Conservation (phyloP, 2,888 invertebrate genomes). For the Sympetrum striolatum region DNA sequence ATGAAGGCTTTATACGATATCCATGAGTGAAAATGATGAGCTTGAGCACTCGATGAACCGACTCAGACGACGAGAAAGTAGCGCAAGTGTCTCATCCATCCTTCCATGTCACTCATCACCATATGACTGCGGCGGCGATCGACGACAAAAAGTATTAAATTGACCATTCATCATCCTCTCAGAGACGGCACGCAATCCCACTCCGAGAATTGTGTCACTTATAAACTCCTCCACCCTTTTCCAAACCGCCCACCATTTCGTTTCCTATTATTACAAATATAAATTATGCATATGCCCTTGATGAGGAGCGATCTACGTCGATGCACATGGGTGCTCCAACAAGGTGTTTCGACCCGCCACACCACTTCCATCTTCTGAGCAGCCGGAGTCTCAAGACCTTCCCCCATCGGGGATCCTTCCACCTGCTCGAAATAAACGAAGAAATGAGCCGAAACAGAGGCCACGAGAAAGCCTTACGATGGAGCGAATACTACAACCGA, state of each 20-base stretch:
- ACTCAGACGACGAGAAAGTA: background rate
- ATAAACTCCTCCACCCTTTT: background rate
- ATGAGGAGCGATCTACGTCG: background rate
- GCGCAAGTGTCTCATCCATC: background rate
- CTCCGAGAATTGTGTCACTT: background rate
- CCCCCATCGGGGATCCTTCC: background rate
- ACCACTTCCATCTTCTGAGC: background rate
- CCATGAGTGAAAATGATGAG: too few species aligned
- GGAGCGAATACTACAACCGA: background rate
- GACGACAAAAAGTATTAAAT: background rate
- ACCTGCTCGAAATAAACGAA: background rate
- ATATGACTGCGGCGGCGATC: background rate
- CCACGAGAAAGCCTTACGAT: background rate
- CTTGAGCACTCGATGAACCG: background rate
- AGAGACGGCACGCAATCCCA: background rate
- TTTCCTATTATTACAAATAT: background rate
- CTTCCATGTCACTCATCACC: background rate
- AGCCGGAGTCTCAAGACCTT: background rate
- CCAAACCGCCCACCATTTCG: background rate
- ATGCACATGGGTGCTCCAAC: background rate
- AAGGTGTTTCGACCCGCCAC: background rate
- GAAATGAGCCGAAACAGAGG: background rate
- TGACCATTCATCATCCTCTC: background rate
- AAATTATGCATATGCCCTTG: background rate
- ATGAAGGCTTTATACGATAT: too few species aligned